A percentile compares a stretch with the other conserved stretches of the same genome.
Conservation (phyloP, 2,888 invertebrate species). For the Mellilla xanthometata region DNA sequence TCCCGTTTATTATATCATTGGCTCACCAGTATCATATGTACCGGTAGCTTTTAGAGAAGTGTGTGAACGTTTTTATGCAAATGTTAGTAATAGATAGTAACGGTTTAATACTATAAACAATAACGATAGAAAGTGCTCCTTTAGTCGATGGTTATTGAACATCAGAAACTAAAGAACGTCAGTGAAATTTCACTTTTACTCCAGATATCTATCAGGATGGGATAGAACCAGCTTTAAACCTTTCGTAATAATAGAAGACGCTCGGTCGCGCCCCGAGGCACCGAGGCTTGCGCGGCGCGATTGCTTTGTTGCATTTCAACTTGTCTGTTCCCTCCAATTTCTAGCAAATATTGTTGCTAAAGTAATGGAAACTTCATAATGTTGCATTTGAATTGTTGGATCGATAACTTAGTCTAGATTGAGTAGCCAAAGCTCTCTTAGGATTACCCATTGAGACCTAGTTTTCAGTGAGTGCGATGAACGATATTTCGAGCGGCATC, state of each 20-base stretch:
- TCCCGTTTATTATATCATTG: no score
- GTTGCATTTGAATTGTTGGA: not conserved
- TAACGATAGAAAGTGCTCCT: constrained; percentile 22
- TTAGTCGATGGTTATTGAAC: constrained; percentile 35
- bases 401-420: not conserved
- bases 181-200: constrained; percentile 52
- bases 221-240: constrained; percentile 68
- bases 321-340: constrained; percentile 7
- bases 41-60: no score
- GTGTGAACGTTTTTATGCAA: constrained; percentile 4
- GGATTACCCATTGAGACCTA: constrained; percentile 43
- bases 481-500: constrained; percentile 48
- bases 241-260: constrained; percentile 54
- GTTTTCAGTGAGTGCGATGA: constrained; percentile 38
- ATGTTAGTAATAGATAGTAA: constrained; percentile 3
- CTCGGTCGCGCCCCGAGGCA: constrained; percentile 41
- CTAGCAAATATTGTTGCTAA: not conserved
- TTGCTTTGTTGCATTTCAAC: constrained; percentile 10
- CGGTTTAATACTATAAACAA: constrained; percentile 1
- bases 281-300: constrained; percentile 32
- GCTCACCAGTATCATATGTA: no score
- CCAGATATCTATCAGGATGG: constrained; percentile 51
- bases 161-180: constrained; percentile 35
- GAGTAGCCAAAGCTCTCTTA: constrained; percentile 41
- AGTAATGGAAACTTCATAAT: not conserved